Base-by-base conservation (phyloP, 1,140 invertebrate species). In the Leptopilina clavipes region DNA sequence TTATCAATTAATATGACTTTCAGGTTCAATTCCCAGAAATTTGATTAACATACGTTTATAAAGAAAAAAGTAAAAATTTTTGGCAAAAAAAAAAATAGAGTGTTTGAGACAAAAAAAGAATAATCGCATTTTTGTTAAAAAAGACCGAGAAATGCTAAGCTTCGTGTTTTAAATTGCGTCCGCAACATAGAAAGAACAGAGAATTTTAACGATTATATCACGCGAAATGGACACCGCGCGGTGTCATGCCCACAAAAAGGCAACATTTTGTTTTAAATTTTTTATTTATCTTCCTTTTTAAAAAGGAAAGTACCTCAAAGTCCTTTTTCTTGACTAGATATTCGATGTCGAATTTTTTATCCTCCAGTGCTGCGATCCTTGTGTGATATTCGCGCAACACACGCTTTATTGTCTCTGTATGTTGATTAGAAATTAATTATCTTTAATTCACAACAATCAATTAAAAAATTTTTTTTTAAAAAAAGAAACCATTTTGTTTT, bases 301-400 rank as follows among this genome's bases (percentile, higher is more conserved):
- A 48, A 65, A 48, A 77, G 44, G 84, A 84, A 85, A 84, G 78
- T 90, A 90, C 97, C 97, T 98, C 97, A 91, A 94, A 95, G 92
- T 99, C 98, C 95, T 99, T 99, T 93, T 95, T 95, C 93, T 96
- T 96, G 91, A 99, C 97, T 92, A 97, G 92, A 93, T 97, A 96
- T 93, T 99, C 98, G 93, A 99, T 93, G 94, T 99, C 98, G 93
- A 97, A 99, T 93, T 99, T 99, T 91, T 95, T 93, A 89, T 97
- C 96, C 93, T 99, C 98, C 92, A 99, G 94, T 84, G 92, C 89
- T 87, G 88, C 89, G 92, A 99, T 96, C 92, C 96, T 95, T 88
- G 93, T 93, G 92, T 99, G 94, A 93, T 98, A 96, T 84, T 94
- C 93, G 92, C 93, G 94, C 92, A 95, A 94, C 91, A 97, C 93